Evolutionary conservation across 2,797 vertebrate genomes (phyloP).

Genomic region (Nasua narica): DNA sequence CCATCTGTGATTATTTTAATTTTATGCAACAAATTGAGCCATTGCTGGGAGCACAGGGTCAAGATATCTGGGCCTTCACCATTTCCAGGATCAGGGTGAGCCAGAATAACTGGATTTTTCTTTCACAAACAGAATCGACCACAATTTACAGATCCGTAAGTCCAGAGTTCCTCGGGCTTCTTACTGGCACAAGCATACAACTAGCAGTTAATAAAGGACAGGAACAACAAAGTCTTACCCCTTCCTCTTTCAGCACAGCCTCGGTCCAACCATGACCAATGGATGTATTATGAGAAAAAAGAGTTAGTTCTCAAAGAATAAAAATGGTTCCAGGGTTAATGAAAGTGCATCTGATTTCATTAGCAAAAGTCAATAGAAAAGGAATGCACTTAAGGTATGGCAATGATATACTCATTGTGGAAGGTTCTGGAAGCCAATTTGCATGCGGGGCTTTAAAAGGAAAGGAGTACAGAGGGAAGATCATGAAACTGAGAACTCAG

Average conservation of each 20-base stretch:
- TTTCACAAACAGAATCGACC: neutral
- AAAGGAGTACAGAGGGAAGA: neutral
- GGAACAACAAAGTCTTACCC: slow-evolving; percentile 59
- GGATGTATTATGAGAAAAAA: slow-evolving; percentile 62
- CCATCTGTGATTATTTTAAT: neutral
- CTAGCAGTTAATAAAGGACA: slow-evolving; percentile 39
- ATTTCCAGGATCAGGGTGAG: neutral
- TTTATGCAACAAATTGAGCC: neutral
- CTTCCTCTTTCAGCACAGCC: slow-evolving; percentile 59
- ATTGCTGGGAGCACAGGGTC: neutral
- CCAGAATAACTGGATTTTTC: neutral
- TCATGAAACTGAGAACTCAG: neutral
- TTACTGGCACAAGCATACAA: slow-evolving; percentile 39
- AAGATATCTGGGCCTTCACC: neutral
- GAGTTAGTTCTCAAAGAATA: slow-evolving; percentile 59
- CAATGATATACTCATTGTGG: neutral
- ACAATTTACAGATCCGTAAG: neutral
- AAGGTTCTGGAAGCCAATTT: slow-evolving; percentile 24
- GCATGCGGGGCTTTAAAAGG: slow-evolving; percentile 35
- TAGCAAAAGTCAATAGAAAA: slow-evolving; percentile 41
- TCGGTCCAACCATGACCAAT: slow-evolving; percentile 55
- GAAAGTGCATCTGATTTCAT: slow-evolving; percentile 31
- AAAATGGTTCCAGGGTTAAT: slow-evolving; percentile 54
- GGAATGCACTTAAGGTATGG: neutral
- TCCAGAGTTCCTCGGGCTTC: slow-evolving; percentile 22